Conservation (phyloP, 2,797 vertebrate genomes). For the Malacoctenus gilli region DNA sequence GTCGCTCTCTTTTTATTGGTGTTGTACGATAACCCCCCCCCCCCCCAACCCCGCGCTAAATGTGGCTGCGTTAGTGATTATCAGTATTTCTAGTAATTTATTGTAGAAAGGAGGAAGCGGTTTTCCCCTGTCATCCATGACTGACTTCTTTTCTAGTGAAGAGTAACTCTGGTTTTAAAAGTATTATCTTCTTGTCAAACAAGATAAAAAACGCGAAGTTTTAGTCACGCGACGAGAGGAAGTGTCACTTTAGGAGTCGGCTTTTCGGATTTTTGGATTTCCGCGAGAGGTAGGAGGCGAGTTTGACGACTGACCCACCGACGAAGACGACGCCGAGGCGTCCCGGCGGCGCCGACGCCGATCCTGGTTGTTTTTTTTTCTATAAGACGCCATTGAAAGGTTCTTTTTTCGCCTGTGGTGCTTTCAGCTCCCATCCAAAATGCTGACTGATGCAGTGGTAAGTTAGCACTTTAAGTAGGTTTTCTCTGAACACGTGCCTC, state of each 20-base stretch:
- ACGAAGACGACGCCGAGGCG: no score
- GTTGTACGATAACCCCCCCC: neutral
- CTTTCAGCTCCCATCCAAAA: no score
- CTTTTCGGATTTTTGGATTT: neutral
- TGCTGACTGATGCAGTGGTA: no score
- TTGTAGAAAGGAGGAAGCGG: constrained; percentile 39
- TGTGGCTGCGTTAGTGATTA: constrained; percentile 18
- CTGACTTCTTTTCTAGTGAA: constrained; percentile 13
- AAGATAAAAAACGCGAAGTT: neutral
- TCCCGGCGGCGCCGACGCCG: no score
- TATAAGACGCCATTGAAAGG: no score
- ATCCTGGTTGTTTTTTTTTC: no score
- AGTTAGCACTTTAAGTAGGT: constrained; percentile 27
- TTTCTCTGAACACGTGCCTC: constrained; percentile 43
- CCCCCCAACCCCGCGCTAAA: neutral
- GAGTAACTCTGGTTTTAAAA: constrained; percentile 18
- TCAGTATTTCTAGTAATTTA: constrained; percentile 67
- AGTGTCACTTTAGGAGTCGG: constrained; percentile 22
- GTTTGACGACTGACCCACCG: no score
- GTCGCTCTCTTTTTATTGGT: neutral
- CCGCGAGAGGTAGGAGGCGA: constrained; percentile 4
- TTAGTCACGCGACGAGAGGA: neutral
- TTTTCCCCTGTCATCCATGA: constrained; percentile 18
- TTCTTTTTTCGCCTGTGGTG: no score
- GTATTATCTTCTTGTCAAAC: neutral